phyloP scores from a whole-genome alignment of 2,888 invertebrate genomes.

The Apodemia mormo region DNA sequence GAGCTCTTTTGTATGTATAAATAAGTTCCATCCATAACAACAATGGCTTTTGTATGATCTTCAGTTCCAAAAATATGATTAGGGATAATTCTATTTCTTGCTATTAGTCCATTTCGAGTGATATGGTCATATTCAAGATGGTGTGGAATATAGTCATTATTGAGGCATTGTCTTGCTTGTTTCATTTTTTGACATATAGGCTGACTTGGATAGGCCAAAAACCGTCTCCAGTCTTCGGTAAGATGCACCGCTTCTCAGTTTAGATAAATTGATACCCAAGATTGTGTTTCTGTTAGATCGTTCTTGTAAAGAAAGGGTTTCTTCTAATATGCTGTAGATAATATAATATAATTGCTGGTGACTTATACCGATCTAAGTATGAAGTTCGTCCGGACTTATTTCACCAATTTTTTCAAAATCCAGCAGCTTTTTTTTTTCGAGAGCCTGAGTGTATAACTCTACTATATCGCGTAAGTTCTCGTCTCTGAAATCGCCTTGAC shows the following conservation, averaged over 20 bases:
- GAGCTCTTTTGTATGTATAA: background rate
- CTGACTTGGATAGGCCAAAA: background rate
- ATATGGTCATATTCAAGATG: conserved; percentile 4
- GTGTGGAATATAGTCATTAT: background rate
- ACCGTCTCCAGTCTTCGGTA: conserved; percentile 6
- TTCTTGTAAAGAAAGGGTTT: conserved; percentile 7
- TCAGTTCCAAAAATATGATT: background rate
- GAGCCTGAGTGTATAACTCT: conserved; percentile 16
- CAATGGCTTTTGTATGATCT: conserved; percentile 12
- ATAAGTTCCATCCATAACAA: conserved; percentile 17
- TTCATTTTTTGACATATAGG: background rate
- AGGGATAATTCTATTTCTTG: background rate
- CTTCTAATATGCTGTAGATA: conserved; percentile 12
- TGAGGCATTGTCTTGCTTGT: conserved; percentile 12
- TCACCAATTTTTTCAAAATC: conserved; percentile 15
- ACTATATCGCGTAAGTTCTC: background rate
- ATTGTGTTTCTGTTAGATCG: background rate
- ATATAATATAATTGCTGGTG: conserved; percentile 20
- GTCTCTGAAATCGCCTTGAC: conserved; percentile 1
- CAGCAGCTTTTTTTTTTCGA: conserved; percentile 7
- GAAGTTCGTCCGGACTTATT: conserved; percentile 15
- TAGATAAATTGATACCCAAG: conserved; percentile 10
- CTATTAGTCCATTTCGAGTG: conserved; percentile 1
- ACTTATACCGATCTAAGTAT: conserved; percentile 21
- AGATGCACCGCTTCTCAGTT: conserved; percentile 17